phyloP scores from a whole-genome alignment of 1,140 invertebrate genomes.

The Pseudomyrmex sp. region DNA sequence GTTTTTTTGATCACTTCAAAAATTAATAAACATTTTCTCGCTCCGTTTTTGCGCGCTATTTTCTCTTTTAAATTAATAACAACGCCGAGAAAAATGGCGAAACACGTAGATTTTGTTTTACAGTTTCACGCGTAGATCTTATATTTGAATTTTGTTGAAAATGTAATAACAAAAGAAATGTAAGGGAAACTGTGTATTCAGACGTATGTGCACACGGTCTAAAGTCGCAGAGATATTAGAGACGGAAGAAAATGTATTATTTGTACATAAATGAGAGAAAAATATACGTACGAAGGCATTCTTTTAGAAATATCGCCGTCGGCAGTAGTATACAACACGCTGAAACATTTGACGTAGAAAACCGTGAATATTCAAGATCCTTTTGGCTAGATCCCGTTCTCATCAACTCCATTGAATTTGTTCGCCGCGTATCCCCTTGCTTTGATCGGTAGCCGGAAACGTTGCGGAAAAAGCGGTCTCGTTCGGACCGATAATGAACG shows the following conservation, averaged over 20 bases:
- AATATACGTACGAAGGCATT: neutral
- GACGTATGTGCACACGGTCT: too few relatives aligned
- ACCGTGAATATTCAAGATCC: constrained; percentile 68
- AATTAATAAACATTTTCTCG: constrained; percentile 19
- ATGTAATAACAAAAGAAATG: too few relatives aligned
- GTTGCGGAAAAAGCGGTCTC: constrained; percentile 13
- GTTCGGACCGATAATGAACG: neutral
- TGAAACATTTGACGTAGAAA: constrained; percentile 11
- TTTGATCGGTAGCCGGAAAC: constrained; percentile 62
- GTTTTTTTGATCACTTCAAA: constrained; percentile 15
- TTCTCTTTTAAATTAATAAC: neutral
- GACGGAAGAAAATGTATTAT: neutral
- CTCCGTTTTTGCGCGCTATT: neutral
- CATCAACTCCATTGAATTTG: constrained; percentile 63
- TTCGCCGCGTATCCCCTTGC: constrained; percentile 35
- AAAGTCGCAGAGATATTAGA: too few relatives aligned
- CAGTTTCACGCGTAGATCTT: neutral
- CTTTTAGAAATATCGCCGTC: neutral
- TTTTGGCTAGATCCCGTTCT: constrained; percentile 18
- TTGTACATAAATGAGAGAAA: neutral
- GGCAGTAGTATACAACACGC: constrained; percentile 15
- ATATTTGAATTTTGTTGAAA: neutral
- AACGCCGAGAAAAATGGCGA: too few relatives aligned
- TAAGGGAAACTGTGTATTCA: too few relatives aligned
- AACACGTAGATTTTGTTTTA: neutral